Conservation (phyloP, 1,140 invertebrate species). For the Drosophila bocki region DNA sequence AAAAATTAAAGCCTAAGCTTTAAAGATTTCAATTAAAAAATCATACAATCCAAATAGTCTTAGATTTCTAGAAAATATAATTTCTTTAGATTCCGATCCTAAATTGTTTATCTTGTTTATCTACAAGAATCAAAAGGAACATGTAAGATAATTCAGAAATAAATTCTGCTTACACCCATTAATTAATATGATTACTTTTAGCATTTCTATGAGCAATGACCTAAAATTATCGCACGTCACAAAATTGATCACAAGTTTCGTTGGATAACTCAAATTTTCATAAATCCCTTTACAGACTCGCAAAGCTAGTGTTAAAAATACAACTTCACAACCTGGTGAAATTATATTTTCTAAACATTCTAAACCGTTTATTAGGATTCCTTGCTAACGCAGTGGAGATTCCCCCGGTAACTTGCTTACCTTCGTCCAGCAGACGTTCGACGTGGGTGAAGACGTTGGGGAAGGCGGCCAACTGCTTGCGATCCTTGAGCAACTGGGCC, state of each 20-base stretch:
- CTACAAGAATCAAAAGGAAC: neutral
- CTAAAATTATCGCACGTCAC: neutral
- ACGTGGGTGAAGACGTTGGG: constrained; percentile 99
- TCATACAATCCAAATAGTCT: neutral
- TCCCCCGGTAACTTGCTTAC: constrained; percentile 86
- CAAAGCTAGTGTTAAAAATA: constrained; percentile 2
- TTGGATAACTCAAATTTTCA: neutral
- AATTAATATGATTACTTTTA: no score
- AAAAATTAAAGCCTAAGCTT: neutral
- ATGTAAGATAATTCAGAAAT: neutral
- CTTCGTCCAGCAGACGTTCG: constrained; percentile 99
- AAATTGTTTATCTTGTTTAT: neutral
- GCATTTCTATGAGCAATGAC: neutral
- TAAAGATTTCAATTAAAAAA: neutral
- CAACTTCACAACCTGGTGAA: neutral
- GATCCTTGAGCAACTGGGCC: constrained; percentile 99
- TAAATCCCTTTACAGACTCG: neutral
- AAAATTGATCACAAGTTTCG: neutral
- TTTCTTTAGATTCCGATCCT: no score
- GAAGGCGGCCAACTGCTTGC: constrained; percentile 99
- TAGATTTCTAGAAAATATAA: neutral
- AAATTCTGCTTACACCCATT: neutral
- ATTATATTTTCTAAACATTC: neutral
- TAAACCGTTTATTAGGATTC: neutral
- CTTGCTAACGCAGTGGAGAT: neutral